Base-by-base conservation (phyloP, 1,140 invertebrate species). In the Pseudomyrmex concolor region DNA sequence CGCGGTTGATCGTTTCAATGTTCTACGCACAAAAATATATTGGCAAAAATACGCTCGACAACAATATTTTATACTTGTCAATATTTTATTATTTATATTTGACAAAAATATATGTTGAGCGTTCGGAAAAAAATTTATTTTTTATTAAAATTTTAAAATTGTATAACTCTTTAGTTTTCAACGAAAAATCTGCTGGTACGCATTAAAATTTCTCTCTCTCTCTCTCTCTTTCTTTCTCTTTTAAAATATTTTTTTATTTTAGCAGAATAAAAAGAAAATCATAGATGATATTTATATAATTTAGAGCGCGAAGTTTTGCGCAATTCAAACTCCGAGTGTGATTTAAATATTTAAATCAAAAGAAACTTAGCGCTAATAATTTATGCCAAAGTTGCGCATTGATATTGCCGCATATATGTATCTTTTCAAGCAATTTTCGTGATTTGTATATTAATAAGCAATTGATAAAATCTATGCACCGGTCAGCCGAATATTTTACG, bases 381-480 rank as follows among this genome's bases (percentile, higher is more conserved):
- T 68, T 68, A n/a, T 2, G 17, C 22, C 1, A 25, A 70, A 70
- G 70, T 12, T 51, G 7, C 17, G 43, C 70, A 19, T 0, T 13
- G 22, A 22, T 43, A 12, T 50, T 45, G 10, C 10, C 63, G 15
- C 9, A 0, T 10, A 5, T 25, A 25, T 57, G 7, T 12, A 57
- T 68, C 19, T 78, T 63, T 70, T 34, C 3, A 5, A n/a, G 15
- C 12, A 4, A 68, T 78, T 59, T 55, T 78, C 43, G 48, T 78
- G 34, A 71, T 80, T 71, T 50, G 19, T n/a, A 60, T 54, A 25
- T 70, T 60, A 71, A 80, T 70, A 60, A 55, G 66, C 66, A 80
- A 80, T 80, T 80, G 76, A 59, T 80, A 71, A 80, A 71, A 80
- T 54, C 76, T 43, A 17, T 19, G 51, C 43, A 5, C 60, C 60